Conservation (phyloP, 2,888 invertebrate species). For the Rhagophthalmus giganteus region DNA sequence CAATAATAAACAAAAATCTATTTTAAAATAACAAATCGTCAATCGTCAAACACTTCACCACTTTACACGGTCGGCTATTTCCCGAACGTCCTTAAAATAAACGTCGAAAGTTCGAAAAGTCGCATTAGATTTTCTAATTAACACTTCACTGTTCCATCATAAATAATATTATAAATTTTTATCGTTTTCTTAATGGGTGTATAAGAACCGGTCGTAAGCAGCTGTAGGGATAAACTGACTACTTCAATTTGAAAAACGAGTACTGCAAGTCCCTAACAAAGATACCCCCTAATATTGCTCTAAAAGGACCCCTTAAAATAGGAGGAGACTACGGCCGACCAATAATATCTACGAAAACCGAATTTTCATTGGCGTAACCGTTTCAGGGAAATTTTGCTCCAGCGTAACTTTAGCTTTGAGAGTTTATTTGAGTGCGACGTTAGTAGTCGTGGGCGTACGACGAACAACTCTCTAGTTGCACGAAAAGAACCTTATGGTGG, state of each 20-base stretch:
- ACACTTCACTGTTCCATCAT: too few species aligned
- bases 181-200: conserved; percentile 24
- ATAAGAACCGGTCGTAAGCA: conserved; percentile 29
- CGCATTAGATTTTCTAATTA: too few species aligned
- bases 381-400: conserved; percentile 54
- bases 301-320: conserved; percentile 49
- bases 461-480: conserved; percentile 19
- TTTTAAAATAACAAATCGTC: too few species aligned
- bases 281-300: conserved; percentile 56
- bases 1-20: too few species aligned
- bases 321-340: conserved; percentile 62
- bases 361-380: conserved; percentile 60
- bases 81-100: too few species aligned
- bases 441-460: conserved; percentile 20
- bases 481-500: conserved; percentile 29
- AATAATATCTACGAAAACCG: conserved; percentile 65
- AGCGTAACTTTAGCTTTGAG: conserved; percentile 23
- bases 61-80: too few species aligned
- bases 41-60: too few species aligned
- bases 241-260: conserved; percentile 53
- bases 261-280: conserved; percentile 47
- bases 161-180: too few species aligned
- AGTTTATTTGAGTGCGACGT: conserved; percentile 21
- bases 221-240: conserved; percentile 53
- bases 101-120: too few species aligned